Evolutionary conservation across 2,888 invertebrate genomes (phyloP).

Genomic region (Eupithecia insigniata): DNA sequence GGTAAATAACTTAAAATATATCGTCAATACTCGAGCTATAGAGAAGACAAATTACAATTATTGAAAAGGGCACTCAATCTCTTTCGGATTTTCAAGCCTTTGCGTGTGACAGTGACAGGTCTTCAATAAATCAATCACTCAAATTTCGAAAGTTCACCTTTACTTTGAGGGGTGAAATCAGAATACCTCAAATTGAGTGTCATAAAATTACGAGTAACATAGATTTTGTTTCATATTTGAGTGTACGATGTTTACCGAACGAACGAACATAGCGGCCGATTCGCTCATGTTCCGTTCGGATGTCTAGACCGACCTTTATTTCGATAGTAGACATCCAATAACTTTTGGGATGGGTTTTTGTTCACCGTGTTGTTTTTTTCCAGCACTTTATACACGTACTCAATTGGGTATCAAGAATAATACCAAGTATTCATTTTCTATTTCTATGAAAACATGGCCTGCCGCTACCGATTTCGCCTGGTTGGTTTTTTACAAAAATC

Average conservation of each 20-base stretch:
- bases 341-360: conserved; percentile 22
- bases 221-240: not conserved
- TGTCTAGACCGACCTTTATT: conserved; percentile 6
- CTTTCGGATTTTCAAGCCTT: not conserved
- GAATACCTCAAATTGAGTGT: not conserved
- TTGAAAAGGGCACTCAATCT: not conserved
- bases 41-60: not conserved
- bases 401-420: not conserved
- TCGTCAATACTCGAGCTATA: not conserved
- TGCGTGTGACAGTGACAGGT: not conserved
- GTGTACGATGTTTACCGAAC: not conserved
- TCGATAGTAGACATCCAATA: conserved; percentile 4
- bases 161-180: not conserved
- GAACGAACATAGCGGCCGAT: not conserved
- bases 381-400: conserved; percentile 19
- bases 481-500: not conserved
- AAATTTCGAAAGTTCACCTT: not conserved
- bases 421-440: not conserved
- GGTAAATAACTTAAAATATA: conserved; percentile 57
- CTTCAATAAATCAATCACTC: not conserved
- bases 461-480: not conserved
- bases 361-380: conserved; percentile 22
- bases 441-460: not conserved
- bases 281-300: not conserved
- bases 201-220: not conserved